phyloP scores from a whole-genome alignment of 1,140 invertebrate genomes.

The Colletes gigas region DNA sequence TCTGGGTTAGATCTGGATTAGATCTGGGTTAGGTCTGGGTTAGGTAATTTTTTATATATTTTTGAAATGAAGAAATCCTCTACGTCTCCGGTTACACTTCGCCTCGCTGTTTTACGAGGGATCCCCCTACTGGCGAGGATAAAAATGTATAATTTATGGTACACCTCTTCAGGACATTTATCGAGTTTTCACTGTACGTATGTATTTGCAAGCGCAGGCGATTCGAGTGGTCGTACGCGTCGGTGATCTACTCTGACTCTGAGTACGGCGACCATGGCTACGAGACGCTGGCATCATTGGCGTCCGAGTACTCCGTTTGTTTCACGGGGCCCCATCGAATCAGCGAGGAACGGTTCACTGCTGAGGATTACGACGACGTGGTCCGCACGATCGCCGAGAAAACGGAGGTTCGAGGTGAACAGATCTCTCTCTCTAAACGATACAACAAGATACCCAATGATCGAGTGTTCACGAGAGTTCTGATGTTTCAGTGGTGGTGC shows the following conservation, averaged over 20 bases:
- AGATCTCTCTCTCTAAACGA: too few species aligned
- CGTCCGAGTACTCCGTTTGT: conserved; percentile 81
- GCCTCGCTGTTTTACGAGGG: too few species aligned
- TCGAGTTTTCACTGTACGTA: too few species aligned
- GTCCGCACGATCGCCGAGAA: conserved; percentile 75
- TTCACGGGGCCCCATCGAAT: conserved; percentile 79
- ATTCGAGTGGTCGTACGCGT: conserved; percentile 83
- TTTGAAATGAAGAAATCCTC: too few species aligned
- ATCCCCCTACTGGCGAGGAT: too few species aligned
- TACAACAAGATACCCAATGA: too few species aligned
- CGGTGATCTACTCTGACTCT: conserved; percentile 83
- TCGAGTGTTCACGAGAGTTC: neutral
- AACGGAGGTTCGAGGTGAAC: conserved; percentile 71
- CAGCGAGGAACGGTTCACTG: conserved; percentile 76
- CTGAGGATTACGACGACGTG: conserved; percentile 80
- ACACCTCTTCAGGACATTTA: too few species aligned
- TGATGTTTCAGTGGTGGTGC: conserved; percentile 79
- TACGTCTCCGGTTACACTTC: too few species aligned
- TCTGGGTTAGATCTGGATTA: too few species aligned
- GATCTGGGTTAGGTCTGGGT: too few species aligned
- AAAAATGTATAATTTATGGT: too few species aligned
- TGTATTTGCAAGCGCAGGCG: conserved; percentile 69
- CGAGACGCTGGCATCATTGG: conserved; percentile 80
- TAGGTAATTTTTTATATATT: too few species aligned
- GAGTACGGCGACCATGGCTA: conserved; percentile 82